A percentile compares a stretch with the other conserved stretches of the same genome.
Evolutionary conservation across 2,888 invertebrate species (phyloP).

Genomic region (Galeruca laticollis): DNA sequence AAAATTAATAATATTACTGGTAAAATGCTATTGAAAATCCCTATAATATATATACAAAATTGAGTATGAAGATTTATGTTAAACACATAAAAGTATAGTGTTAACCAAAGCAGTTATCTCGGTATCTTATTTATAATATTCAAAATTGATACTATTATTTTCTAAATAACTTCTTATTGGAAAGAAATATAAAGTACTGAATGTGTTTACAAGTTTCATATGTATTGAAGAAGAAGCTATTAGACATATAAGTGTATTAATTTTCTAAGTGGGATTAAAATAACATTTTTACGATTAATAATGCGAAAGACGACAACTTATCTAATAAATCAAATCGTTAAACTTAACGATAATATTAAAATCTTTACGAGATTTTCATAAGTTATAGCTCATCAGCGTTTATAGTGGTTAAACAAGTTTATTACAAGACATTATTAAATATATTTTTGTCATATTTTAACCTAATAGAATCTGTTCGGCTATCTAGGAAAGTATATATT

Average conservation of each 20-base stretch:
- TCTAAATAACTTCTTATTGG: no score
- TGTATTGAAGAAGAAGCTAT: no score
- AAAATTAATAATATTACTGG: slow-evolving; percentile 25
- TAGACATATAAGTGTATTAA: no score
- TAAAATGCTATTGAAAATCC: no score
- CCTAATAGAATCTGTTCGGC: neutral
- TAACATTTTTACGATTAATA: slow-evolving; percentile 1
- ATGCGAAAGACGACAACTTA: neutral
- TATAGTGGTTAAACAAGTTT: neutral
- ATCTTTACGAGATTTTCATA: neutral
- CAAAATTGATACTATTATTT: no score
- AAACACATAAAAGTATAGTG: no score
- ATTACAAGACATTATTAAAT: neutral
- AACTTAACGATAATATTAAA: slow-evolving; percentile 2
- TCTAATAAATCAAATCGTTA: slow-evolving; percentile 7
- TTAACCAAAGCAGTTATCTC: no score
- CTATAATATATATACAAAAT: neutral
- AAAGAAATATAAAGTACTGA: no score
- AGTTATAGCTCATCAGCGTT: neutral
- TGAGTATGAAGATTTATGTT: no score
- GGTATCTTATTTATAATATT: neutral
- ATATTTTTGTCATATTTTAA: neutral
- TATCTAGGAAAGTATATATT: no score
- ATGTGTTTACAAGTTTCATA: no score
- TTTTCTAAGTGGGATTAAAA: neutral